Conservation (phyloP, 2,888 invertebrate genomes). For the Tryphoninae sp. region DNA sequence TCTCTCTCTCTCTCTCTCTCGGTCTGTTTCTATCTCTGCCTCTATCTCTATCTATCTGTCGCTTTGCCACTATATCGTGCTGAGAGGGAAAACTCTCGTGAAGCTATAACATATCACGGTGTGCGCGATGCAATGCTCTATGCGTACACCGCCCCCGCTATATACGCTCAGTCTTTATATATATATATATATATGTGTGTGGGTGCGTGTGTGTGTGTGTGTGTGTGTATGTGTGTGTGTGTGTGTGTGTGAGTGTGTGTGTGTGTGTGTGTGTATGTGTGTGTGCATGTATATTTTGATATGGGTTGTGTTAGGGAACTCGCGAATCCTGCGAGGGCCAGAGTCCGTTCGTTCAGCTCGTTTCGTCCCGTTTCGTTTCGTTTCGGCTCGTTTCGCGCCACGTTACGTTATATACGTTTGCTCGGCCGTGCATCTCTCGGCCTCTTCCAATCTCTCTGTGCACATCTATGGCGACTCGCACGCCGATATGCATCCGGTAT, state of each 20-base stretch:
- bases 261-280: constrained; percentile 16
- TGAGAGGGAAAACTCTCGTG: constrained; percentile 37
- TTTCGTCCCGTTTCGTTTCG: constrained; percentile 77
- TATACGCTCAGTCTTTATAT: constrained; percentile 23
- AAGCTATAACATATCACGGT: constrained; percentile 43
- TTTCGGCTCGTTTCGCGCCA: constrained; percentile 79
- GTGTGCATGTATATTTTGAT: background rate
- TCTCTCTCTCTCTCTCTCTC: constrained; percentile 40
- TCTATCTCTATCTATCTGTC: constrained; percentile 43
- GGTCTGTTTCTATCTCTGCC: constrained; percentile 30
- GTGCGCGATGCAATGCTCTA: constrained; percentile 41
- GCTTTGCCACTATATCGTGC: constrained; percentile 27
- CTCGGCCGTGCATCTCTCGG: constrained; percentile 77
- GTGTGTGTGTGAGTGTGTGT: constrained; percentile 19
- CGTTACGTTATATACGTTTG: constrained; percentile 79
- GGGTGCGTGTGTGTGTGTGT: constrained; percentile 15
- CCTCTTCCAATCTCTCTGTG: constrained; percentile 55
- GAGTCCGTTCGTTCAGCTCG: constrained; percentile 67
- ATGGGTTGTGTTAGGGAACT: constrained; percentile 19
- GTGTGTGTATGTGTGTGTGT: constrained; percentile 16
- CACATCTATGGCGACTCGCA: constrained; percentile 33
- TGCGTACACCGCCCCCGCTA: constrained; percentile 49
- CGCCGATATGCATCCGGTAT: background rate
- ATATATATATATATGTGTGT: constrained; percentile 20
- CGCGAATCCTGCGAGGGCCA: constrained; percentile 47